These are phyloP conservation scores for Myzus persicae DNA, from an alignment of 1,140 invertebrate genomes.

Conservation along the genomic window DNA sequence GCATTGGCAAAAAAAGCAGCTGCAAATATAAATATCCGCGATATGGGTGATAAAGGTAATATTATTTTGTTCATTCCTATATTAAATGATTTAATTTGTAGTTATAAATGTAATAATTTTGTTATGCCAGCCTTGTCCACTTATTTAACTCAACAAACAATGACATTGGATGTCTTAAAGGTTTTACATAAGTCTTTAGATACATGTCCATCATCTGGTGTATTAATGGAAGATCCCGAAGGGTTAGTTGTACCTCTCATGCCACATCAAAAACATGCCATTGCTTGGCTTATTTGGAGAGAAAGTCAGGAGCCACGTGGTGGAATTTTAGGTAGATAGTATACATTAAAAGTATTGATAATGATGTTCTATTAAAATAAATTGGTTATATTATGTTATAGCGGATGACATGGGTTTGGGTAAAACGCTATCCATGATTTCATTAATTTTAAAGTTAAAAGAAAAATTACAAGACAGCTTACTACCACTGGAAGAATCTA, in stretches of 20 bases:
- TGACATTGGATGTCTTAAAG: conserved; percentile 77
- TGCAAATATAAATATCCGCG: neutral
- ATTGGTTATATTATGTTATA: conserved; percentile 62
- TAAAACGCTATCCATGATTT: conserved; percentile 93
- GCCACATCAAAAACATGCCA: conserved; percentile 85
- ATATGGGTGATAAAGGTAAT: conserved; percentile 29
- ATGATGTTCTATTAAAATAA: neutral
- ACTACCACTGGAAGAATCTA: neutral
- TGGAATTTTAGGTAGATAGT: conserved; percentile 72
- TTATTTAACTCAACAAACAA: conserved; percentile 70
- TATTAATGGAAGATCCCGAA: conserved; percentile 70
- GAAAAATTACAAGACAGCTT: neutral
- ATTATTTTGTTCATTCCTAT: neutral
- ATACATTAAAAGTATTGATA: neutral
- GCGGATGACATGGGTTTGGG: conserved; percentile 96
- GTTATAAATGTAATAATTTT: neutral
- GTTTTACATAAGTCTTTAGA: conserved; percentile 77
- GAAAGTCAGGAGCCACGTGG: conserved; percentile 83
- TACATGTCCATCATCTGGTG: conserved; percentile 71
- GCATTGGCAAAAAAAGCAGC: neutral
- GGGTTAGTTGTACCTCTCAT: conserved; percentile 75
- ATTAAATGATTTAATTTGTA: neutral
- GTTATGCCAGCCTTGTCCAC: conserved; percentile 68
- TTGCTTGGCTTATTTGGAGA: conserved; percentile 89
- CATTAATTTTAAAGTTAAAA: conserved; percentile 73